Evolutionary conservation across 2,797 vertebrate genomes (phyloP).

Genomic region (Poeciliopsis turneri): DNA sequence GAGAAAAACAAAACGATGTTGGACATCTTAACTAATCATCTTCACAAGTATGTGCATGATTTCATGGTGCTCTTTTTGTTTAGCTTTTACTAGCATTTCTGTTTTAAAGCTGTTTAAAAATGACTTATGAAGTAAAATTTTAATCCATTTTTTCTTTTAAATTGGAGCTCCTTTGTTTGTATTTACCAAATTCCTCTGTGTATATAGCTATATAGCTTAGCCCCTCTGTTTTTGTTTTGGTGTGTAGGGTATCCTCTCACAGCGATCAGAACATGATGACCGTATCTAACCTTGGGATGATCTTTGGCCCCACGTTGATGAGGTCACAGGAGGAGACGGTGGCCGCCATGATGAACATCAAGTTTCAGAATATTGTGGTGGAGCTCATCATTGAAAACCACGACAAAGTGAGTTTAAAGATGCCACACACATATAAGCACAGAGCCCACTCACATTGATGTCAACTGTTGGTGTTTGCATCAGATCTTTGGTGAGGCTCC

Average conservation of each 20-base stretch:
- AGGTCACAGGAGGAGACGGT: slow-evolving; percentile 98
- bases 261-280: slow-evolving; percentile 97
- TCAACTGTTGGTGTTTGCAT: slow-evolving; percentile 10
- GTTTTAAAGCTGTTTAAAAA: neutral
- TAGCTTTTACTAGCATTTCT: neutral
- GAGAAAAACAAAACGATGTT: slow-evolving; percentile 96
- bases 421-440: neutral
- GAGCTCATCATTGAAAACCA: slow-evolving; percentile 98
- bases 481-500: slow-evolving; percentile 94
- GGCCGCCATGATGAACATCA: slow-evolving; percentile 99
- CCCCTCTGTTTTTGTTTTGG: neutral
- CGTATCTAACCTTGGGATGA: slow-evolving; percentile 96
- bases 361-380: slow-evolving; percentile 99
- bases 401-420: slow-evolving; percentile 82
- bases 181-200: neutral
- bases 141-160: neutral
- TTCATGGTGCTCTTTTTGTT: neutral
- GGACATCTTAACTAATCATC: slow-evolving; percentile 93
- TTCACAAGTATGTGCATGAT: slow-evolving; percentile 85
- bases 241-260: slow-evolving; percentile 90
- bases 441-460: neutral
- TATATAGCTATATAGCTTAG: neutral
- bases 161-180: neutral
- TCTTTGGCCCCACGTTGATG: slow-evolving; percentile 97
- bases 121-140: neutral